A percentile compares a stretch with the other conserved stretches of the same genome.
These are phyloP conservation scores for Zingel zingel DNA, from an alignment of 2,113 vertebrate genomes.

Conservation along the genomic window DNA sequence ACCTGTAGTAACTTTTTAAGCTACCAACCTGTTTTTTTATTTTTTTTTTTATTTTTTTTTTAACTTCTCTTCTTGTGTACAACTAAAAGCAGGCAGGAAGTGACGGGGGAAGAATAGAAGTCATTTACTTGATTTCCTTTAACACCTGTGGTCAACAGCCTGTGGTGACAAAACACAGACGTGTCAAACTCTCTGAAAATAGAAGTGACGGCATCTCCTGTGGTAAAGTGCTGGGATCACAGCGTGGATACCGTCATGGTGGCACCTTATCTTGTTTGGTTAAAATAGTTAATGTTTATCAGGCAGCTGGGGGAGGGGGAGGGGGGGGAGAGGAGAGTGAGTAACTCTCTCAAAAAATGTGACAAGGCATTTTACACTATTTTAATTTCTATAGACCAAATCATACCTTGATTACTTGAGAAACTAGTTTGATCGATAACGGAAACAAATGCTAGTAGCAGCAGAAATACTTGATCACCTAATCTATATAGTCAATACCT, in stretches of 20 bases:
- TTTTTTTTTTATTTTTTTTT: neutral
- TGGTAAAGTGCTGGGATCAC: conserved; percentile 14
- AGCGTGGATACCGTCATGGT: neutral
- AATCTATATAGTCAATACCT: neutral
- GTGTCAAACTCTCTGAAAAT: conserved; percentile 37
- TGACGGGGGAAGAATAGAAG: neutral
- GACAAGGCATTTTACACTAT: too few relatives aligned
- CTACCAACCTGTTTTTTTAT: neutral
- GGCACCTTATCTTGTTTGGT: conserved; percentile 37
- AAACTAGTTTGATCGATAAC: too few relatives aligned
- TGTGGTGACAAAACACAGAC: conserved; percentile 56
- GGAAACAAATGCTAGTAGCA: too few relatives aligned
- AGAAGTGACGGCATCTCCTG: conserved; percentile 42
- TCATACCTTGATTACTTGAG: too few relatives aligned
- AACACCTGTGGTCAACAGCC: conserved; percentile 39
- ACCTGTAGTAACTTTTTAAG: neutral
- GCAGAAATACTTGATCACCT: neutral
- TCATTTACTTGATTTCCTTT: neutral
- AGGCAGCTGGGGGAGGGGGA: neutral
- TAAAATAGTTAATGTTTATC: conserved; percentile 47
- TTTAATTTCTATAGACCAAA: too few relatives aligned
- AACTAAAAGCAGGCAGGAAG: neutral
- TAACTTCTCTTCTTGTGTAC: neutral
- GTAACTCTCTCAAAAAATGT: too few relatives aligned
- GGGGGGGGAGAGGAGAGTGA: too few relatives aligned